A percentile compares a stretch with the other conserved stretches of the same genome.
These are phyloP conservation scores for Bovichtus diacanthus DNA, from an alignment of 2,797 vertebrate genomes.

Conservation along the genomic window DNA sequence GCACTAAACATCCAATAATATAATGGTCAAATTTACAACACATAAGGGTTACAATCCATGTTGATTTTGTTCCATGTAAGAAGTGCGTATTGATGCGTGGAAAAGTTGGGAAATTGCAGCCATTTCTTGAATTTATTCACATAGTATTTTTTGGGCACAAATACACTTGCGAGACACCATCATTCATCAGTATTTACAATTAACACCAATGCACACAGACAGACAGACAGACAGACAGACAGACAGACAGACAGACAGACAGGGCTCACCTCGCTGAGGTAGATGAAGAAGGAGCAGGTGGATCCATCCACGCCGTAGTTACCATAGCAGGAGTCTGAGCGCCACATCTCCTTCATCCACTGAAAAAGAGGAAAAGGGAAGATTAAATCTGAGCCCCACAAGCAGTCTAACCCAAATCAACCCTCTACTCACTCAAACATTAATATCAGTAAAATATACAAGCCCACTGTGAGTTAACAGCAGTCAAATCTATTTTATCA, in stretches of 20 bases:
- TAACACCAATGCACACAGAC: not conserved
- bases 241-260: not conserved
- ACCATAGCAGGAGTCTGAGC: constrained; percentile 93
- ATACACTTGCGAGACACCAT: not conserved
- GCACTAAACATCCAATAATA: too few relatives aligned
- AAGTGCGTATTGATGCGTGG: not conserved
- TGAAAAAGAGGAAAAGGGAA: constrained; percentile 64
- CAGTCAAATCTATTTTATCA: not conserved
- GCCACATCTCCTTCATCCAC: constrained; percentile 99
- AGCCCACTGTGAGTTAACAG: not conserved
- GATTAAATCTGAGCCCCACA: not conserved
- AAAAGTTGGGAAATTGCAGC: not conserved
- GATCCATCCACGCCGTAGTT: constrained; percentile 99
- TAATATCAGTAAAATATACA: constrained; percentile 7
- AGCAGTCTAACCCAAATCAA: not conserved
- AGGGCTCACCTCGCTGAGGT: constrained; percentile 96
- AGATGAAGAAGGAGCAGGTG: constrained; percentile 98
- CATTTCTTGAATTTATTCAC: not conserved
- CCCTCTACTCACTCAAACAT: not conserved
- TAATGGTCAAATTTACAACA: not conserved
- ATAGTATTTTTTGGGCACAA: not conserved
- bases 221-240: not conserved
- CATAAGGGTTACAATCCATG: not conserved
- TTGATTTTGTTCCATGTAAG: not conserved
- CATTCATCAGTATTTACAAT: not conserved